Evolutionary conservation across 2,113 vertebrate species (phyloP), one percentile per base, ranked within the genome.

Genomic region (Burhinus oedicnemus): DNA sequence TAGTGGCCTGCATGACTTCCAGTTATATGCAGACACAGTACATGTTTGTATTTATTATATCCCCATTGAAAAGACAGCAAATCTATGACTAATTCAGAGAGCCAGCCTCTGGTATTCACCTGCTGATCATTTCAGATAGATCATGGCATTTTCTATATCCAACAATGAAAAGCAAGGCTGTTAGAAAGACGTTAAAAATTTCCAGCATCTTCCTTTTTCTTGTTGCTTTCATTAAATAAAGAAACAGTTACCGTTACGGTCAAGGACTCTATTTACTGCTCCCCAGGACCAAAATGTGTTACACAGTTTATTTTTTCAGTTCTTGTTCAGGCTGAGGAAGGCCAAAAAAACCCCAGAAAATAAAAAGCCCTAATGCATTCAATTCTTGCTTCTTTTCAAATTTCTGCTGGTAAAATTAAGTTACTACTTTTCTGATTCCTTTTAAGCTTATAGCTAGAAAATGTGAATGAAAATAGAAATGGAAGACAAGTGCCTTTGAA

Each of bases 261-360:
- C 18, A 54, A 78, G 23, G 22, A 70, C 16, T 49, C 12, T 72
- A 30, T 80, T 91, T 89, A 29, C 36, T 92, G 40, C 21, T 94
- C 10, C 32, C 15, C 6, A 52, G 70, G 44, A 81, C 7, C 12
- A 47, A 82, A 89, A 78, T 21, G 6, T 74, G 7, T 7, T 57
- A n/a, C 4, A 34, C 85, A 83, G 12, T 44, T 12, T 75, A 5
- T 21, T 66, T 42, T 71, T 90, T 88, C 15, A 71, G 5, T 38
- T 5, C 8, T 29, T 68, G 27, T 68, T 69, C 38, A 79, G 22
- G 70, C 9, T 42, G 25, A 89, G 18, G 19, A 78, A 78, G 22
- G 5, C 3, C 12, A 42, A 30, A 22, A 55, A 55, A 55, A 0
- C 0, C 2, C 2, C 6, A 45, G 13, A 80, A 90, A 90, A 76